These are phyloP conservation scores for Borostomias antarcticus DNA, from an alignment of 2,797 vertebrate species.

Conservation along the genomic window DNA sequence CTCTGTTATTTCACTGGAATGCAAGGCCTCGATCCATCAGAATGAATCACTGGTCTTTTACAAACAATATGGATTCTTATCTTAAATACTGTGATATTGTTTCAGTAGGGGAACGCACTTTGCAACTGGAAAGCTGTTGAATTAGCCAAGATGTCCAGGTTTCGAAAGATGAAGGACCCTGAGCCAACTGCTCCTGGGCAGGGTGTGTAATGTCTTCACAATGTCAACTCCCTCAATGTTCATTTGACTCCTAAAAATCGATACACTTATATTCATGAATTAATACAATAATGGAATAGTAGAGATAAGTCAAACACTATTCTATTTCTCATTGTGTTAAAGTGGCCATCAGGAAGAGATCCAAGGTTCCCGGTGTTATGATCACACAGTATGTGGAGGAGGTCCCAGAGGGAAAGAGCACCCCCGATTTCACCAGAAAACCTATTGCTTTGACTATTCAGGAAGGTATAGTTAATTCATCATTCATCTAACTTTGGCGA, in stretches of 20 bases:
- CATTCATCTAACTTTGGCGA: too few species aligned
- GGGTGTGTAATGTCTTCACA: too few species aligned
- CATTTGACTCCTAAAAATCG: too few species aligned
- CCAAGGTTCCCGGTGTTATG: constrained; percentile 83
- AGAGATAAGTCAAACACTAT: background rate
- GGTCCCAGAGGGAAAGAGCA: constrained; percentile 81
- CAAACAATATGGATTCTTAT: background rate
- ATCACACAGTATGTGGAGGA: constrained; percentile 83
- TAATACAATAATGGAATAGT: too few species aligned
- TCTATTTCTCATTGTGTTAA: constrained; percentile 34
- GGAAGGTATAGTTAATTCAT: constrained; percentile 75
- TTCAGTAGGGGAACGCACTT: background rate
- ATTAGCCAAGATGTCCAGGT: background rate
- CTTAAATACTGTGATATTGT: background rate
- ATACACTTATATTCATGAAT: too few species aligned
- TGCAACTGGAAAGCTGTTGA: background rate
- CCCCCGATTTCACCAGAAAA: constrained; percentile 87
- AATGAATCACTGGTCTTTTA: background rate
- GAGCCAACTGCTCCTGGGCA: background rate
- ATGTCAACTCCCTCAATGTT: background rate
- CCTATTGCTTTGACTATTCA: constrained; percentile 86
- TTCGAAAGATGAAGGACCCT: background rate
- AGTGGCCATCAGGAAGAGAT: constrained; percentile 79
- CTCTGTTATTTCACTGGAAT: background rate
- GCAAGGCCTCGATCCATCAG: too few species aligned